Conservation (phyloP, 35 echinoderm and acorn worm species). For the Heliocidaris erythrogramma region DNA sequence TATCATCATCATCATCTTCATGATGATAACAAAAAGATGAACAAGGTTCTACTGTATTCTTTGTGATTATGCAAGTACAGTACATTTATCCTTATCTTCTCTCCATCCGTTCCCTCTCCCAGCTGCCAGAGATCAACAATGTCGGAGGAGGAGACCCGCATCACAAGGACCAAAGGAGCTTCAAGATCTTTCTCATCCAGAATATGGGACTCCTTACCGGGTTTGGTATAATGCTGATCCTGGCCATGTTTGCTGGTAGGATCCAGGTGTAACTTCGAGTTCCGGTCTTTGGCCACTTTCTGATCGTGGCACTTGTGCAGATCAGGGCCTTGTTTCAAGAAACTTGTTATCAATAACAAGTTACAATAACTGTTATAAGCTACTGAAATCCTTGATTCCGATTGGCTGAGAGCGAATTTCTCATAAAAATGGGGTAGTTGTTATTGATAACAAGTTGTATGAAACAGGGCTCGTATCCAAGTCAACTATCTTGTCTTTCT, state of each 20-base stretch:
- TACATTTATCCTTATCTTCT: background rate
- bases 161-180: slow-evolving; percentile 17
- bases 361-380: too few species aligned
- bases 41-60: too few species aligned
- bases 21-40: too few species aligned
- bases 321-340: too few species aligned
- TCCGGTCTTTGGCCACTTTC: background rate
- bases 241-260: slow-evolving; percentile 39
- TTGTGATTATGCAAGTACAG: too few species aligned
- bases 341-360: too few species aligned
- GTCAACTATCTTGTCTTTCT: too few species aligned
- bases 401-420: too few species aligned
- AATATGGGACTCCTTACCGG: slow-evolving; percentile 50
- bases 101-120: background rate
- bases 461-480: too few species aligned
- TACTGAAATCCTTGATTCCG: too few species aligned
- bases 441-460: too few species aligned
- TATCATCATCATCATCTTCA: background rate
- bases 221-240: slow-evolving; percentile 49
- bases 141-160: slow-evolving; percentile 1
- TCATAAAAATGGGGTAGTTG: too few species aligned
- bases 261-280: slow-evolving; percentile 27
- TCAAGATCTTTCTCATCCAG: slow-evolving; percentile 49
- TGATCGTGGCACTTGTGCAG: background rate
- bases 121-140: slow-evolving; percentile 43